phyloP scores from a whole-genome alignment of 2,113 vertebrate species.

The Colinus virginianus region DNA sequence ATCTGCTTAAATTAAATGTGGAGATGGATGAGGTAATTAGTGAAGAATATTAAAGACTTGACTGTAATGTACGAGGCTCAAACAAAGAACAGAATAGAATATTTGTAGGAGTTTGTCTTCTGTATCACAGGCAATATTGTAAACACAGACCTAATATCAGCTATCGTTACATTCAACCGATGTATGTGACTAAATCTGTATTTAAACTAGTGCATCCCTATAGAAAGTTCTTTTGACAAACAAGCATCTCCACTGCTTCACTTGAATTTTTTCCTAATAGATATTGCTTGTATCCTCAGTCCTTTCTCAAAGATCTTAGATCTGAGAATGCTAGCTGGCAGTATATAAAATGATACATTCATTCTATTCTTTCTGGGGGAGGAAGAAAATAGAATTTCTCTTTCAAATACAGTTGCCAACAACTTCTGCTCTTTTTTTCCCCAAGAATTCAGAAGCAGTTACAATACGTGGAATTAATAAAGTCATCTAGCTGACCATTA shows the following conservation, averaged over 20 bases:
- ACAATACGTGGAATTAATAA: background rate
- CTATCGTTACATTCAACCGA: background rate
- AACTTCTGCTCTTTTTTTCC: background rate
- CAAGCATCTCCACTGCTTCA: background rate
- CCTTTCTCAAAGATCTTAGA: background rate
- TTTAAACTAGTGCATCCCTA: background rate
- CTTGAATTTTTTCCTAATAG: background rate
- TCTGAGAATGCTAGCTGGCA: background rate
- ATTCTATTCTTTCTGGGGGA: background rate
- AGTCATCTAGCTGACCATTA: background rate
- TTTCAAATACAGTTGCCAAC: background rate
- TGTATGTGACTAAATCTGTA: background rate
- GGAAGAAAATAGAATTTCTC: background rate
- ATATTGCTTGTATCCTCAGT: fast-evolving
- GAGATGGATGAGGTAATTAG: background rate
- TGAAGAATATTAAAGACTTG: background rate
- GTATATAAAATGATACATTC: background rate
- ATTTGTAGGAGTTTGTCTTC: background rate
- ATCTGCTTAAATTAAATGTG: background rate
- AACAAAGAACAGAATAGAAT: background rate
- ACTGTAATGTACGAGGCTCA: background rate
- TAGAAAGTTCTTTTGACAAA: background rate
- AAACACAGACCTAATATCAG: background rate
- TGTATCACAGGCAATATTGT: background rate
- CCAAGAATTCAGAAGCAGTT: background rate